Conservation (phyloP, 2,888 invertebrate genomes). For the Helicoverpa assulta region DNA sequence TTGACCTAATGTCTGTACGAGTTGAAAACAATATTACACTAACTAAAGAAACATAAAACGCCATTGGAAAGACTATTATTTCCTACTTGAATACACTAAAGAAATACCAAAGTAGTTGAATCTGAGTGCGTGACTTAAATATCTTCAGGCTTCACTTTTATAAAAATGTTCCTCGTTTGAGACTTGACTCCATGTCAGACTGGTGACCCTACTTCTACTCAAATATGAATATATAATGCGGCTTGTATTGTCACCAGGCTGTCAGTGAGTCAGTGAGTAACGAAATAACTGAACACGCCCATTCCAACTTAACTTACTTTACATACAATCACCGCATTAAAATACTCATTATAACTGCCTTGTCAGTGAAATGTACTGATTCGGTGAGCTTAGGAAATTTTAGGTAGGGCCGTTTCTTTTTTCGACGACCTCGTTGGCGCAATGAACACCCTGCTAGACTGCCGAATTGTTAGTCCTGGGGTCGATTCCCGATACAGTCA, state of each 20-base stretch:
- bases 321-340: constrained; percentile 74
- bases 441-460: too few species aligned
- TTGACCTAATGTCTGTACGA: background rate
- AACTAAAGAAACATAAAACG: too few species aligned
- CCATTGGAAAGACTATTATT: too few species aligned
- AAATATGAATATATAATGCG: constrained; percentile 56
- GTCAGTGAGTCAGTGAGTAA: constrained; percentile 61
- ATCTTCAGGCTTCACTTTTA: too few species aligned
- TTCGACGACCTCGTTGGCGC: too few species aligned
- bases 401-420: background rate
- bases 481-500: too few species aligned
- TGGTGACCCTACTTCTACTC: constrained; percentile 1
- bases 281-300: constrained; percentile 61
- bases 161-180: too few species aligned
- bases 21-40: background rate
- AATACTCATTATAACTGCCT: constrained; percentile 59
- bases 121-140: too few species aligned
- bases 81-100: too few species aligned
- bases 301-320: constrained; percentile 72
- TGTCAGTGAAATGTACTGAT: constrained; percentile 5
- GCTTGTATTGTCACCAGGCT: constrained; percentile 55
- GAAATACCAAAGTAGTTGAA: too few species aligned
- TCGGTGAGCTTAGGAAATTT: constrained; percentile 3
- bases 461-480: too few species aligned
- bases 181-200: background rate